Base-by-base conservation (phyloP, 2,888 invertebrate genomes). In the Mycalesis mineus region DNA sequence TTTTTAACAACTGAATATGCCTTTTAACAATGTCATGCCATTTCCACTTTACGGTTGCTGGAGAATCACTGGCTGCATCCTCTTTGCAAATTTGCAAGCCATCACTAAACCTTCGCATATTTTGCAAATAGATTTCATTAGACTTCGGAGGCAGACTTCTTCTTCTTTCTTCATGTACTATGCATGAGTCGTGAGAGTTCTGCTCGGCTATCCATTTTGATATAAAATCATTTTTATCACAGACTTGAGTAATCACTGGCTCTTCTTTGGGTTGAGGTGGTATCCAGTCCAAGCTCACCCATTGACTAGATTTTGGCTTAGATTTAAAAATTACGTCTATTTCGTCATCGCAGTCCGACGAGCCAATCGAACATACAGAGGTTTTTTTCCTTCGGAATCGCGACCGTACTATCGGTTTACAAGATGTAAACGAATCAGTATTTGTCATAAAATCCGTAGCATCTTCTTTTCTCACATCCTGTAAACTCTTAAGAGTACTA, bases 271-370 rank as follows among this genome's bases (percentile, higher is more conserved):
- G 84, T 65, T 82, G 78, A 68, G 87, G 88, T 66, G 84, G 89
- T 78, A 90, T 90, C 85, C 90, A 89, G 81, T 90, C 90, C 72
- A 90, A 78, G 76, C 90, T 90, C 65, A 90, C 87, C 90, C 90
- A 90, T 63, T 90, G 90, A 90, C 90, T 90, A 89, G 90, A 90
- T 79, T 90, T 90, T 62, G 90, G 90, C 72, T 90, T 90, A 68
- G 90, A 90, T 83, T 90, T 90, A 77, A 90, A 90, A 75, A 90
- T 90, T 64, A 90, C 90, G 72, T 90, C 90, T 68, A 88, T 80
- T 66, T 90, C 90, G 63, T 90, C 90, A 73, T 90, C 90, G 67
- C 85, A 88, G 70, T 90, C 90, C 63, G 88, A 90, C 64, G 90
- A 90, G 70, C 90, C 90, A 65, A 90, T 88, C 62, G 90, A 90